These are phyloP conservation scores for Copidosoma floridanum DNA, from an alignment of 1,140 invertebrate species.

Conservation along the genomic window DNA sequence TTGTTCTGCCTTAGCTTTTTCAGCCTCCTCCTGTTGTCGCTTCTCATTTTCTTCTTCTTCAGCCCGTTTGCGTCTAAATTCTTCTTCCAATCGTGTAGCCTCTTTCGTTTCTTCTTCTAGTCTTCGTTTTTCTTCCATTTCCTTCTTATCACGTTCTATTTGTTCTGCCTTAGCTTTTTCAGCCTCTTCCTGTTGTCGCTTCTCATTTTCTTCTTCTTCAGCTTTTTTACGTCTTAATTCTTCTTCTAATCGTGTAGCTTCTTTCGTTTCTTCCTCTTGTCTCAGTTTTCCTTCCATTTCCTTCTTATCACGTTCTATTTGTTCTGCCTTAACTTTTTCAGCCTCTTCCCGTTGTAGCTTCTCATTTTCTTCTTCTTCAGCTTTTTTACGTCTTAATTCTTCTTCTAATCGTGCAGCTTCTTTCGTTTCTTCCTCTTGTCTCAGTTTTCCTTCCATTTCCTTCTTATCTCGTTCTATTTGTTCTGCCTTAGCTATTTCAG, in stretches of 20 bases:
- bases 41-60: slow-evolving; percentile 9
- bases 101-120: slow-evolving; percentile 26
- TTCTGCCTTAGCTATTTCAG: slow-evolving; percentile 22
- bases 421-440: slow-evolving; percentile 14
- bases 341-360: slow-evolving; percentile 13
- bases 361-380: neutral
- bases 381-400: slow-evolving; percentile 24
- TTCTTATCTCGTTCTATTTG: neutral
- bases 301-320: slow-evolving; percentile 26
- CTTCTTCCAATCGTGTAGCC: too few species aligned
- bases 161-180: slow-evolving; percentile 13
- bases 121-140: slow-evolving; percentile 12
- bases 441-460: too few species aligned
- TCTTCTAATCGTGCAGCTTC: slow-evolving; percentile 8
- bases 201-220: neutral
- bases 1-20: slow-evolving; percentile 6
- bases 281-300: slow-evolving; percentile 8
- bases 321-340: neutral
- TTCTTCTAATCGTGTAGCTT: too few species aligned
- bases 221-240: too few species aligned
- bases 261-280: slow-evolving; percentile 1
- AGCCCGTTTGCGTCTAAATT: too few species aligned
- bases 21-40: slow-evolving; percentile 1
- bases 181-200: slow-evolving; percentile 7
- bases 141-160: slow-evolving; percentile 12